Conservation (phyloP, 2,113 vertebrate genomes). For the Ivindomyrus marchei region DNA sequence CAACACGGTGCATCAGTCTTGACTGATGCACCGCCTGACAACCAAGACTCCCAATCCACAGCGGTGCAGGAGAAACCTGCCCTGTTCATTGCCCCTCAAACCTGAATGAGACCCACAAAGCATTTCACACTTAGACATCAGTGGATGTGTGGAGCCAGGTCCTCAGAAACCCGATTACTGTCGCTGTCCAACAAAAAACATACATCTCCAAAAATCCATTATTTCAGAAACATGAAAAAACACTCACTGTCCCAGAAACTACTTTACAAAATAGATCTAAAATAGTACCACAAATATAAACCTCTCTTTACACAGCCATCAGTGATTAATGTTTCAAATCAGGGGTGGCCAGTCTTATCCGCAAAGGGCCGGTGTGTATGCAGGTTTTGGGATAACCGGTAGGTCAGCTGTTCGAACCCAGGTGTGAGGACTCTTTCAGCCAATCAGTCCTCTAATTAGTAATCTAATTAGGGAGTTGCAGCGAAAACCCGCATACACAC, state of each 20-base stretch:
- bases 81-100: neutral
- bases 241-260: neutral
- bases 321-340: neutral
- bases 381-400: no score
- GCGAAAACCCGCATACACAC: no score
- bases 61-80: neutral
- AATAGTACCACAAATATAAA: neutral
- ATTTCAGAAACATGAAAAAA: neutral
- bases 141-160: neutral
- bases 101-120: neutral
- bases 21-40: neutral
- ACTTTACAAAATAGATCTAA: neutral
- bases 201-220: neutral
- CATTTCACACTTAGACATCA: neutral
- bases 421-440: no score
- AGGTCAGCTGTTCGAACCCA: no score
- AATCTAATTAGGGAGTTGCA: no score
- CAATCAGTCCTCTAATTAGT: no score
- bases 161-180: neutral
- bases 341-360: no score
- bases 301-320: neutral
- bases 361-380: no score
- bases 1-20: neutral
- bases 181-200: neutral
- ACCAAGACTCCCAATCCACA: neutral